Percentiles rank a stretch among this genome's conserved stretches.
Conservation (phyloP, 2,888 invertebrate species). For the Conus canariensis region DNA sequence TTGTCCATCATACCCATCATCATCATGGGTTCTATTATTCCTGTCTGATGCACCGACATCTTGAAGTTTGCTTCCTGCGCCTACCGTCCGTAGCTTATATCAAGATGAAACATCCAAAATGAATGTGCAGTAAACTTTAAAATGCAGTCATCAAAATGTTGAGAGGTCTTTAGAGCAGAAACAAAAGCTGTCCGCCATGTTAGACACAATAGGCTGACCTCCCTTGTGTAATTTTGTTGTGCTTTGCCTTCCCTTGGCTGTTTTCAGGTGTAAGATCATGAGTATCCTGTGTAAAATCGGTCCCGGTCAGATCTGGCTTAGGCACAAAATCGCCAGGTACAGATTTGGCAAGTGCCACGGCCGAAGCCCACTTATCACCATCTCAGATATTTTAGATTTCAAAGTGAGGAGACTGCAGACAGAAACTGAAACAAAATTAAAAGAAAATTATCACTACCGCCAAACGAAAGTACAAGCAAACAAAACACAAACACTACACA, state of each 20-base stretch:
- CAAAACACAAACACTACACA: too few relatives aligned
- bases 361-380: too few relatives aligned
- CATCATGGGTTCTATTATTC: slow-evolving; percentile 43
- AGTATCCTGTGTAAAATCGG: too few relatives aligned
- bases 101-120: not conserved
- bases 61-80: slow-evolving; percentile 3
- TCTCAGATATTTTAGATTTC: too few relatives aligned
- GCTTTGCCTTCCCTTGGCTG: not conserved
- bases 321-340: too few relatives aligned
- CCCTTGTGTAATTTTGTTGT: slow-evolving; percentile 21
- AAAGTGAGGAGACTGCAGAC: too few relatives aligned
- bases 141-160: not conserved
- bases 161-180: not conserved
- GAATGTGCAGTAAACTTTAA: not conserved
- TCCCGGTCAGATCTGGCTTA: too few relatives aligned
- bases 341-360: too few relatives aligned
- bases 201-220: not conserved
- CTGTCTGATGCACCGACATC: slow-evolving; percentile 43
- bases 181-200: slow-evolving; percentile 40
- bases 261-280: not conserved
- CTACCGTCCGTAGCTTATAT: not conserved
- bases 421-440: too few relatives aligned
- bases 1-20: slow-evolving; percentile 43
- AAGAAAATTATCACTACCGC: too few relatives aligned
- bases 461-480: too few relatives aligned